Evolutionary conservation across 2,797 vertebrate species (phyloP), one percentile per base, ranked within the genome.

Genomic region (Sebastiscus albofasciatus): DNA sequence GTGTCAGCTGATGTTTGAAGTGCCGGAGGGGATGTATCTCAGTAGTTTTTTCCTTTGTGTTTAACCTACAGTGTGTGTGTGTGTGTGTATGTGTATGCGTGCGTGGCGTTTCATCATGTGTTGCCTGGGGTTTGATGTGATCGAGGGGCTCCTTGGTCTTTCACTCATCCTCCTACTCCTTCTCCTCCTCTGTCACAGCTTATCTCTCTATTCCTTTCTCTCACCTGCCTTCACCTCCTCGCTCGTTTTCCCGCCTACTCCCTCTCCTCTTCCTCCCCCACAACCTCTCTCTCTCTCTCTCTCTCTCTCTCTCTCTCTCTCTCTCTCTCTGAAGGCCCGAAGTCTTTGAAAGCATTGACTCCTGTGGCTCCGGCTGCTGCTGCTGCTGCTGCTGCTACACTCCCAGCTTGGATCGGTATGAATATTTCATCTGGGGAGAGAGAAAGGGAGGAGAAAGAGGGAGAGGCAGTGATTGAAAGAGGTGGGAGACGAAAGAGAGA

Each of bases 401-500:
- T 85, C 76, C 55, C 77, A 60, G 79, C 87, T 89, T 90, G 90
- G 85, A 89, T 81, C 67, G 56, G 70, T 80, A 94, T 95, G 71
- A 93, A 95, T 94, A 94, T 93, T 94, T 94, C 29, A 95, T 89
- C 79, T 39, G 34, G 65, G 59, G 84, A 65, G 76, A 68, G 75
- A 64, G 42, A 46, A 46, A 61, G 62, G 55, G 58, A 29, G n/a
- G 7, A 22, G 24, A 68, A 65, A 29, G 24, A 39, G 42, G 26
- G 33, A 33, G 8, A 49, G 33, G 52, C 13, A 10, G 46, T 20
- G 59, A 71, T 49, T 42, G 60, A 75, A 76, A 73, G 34, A 81
- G 6, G 31, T 52, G 26, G 31, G 36, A 65, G 73, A 79, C 6
- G 2, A 62, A 69, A 55, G 56, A 27, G 52, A 39, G 14, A 39